Conservation (phyloP, 1,140 invertebrate genomes). For the Nasonia giraulti region DNA sequence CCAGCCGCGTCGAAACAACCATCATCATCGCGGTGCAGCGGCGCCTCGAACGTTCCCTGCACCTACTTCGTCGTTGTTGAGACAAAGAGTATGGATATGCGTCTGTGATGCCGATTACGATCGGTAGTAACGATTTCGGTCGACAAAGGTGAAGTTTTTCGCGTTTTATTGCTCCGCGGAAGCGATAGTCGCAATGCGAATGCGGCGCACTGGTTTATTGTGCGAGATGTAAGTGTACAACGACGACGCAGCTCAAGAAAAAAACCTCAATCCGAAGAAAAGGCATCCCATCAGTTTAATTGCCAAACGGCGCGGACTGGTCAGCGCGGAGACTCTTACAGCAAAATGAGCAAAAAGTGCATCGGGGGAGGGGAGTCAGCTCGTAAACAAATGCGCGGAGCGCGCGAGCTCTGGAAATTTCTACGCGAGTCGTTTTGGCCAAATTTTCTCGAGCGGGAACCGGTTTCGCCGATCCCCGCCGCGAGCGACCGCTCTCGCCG, state of each 20-base stretch:
- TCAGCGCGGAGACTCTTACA: not conserved
- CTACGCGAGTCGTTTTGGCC: conserved; percentile 10
- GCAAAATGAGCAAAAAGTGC: not conserved
- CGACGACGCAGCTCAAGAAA: too few relatives aligned
- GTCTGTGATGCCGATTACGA: too few relatives aligned
- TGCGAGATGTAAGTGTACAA: too few relatives aligned
- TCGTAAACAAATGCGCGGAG: not conserved
- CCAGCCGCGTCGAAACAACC: not conserved
- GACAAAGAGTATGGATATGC: too few relatives aligned
- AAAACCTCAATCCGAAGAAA: too few relatives aligned
- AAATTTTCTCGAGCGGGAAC: conserved; percentile 36
- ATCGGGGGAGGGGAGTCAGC: not conserved
- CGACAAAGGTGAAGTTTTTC: not conserved
- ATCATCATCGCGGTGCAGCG: not conserved
- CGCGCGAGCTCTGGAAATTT: conserved; percentile 30
- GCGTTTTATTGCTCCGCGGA: not conserved
- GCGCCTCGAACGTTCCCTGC: not conserved
- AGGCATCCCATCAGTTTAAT: not conserved
- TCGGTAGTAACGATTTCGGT: too few relatives aligned
- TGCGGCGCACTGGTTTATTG: too few relatives aligned
- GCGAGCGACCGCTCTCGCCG: not conserved
- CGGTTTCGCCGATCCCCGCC: not conserved
- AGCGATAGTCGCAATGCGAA: too few relatives aligned
- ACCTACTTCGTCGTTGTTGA: too few relatives aligned
- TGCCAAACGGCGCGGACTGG: not conserved